Percentiles rank a stretch among this genome's conserved stretches.
Conservation (phyloP, 2,113 vertebrate species). For the Coracopsis vasa region DNA sequence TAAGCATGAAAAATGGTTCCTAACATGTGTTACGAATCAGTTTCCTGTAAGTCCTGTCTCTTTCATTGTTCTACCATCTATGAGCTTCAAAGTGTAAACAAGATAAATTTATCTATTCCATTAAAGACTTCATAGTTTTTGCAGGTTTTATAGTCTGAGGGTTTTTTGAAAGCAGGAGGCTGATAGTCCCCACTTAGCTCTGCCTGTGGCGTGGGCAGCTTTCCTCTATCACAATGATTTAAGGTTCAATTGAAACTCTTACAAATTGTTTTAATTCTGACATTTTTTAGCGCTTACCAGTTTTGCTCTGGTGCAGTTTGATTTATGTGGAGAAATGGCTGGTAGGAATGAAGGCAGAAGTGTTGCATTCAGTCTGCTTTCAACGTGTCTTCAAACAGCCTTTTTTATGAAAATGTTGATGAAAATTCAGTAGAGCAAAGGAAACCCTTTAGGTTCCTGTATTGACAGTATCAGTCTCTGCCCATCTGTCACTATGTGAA, state of each 20-base stretch:
- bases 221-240: constrained; percentile 3
- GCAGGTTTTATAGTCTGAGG: constrained; percentile 32
- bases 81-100: constrained; percentile 13
- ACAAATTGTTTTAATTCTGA: constrained; percentile 27
- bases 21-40: constrained; percentile 15
- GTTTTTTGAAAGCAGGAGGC: constrained; percentile 28
- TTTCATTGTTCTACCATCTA: not conserved
- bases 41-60: not conserved
- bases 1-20: constrained; percentile 20
- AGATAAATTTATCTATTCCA: constrained; percentile 53
- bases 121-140: constrained; percentile 29
- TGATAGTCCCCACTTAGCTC: constrained; percentile 44
- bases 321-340: not conserved
- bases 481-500: not conserved
- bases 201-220: constrained; percentile 5
- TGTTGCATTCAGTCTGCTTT: not conserved
- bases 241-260: constrained; percentile 13
- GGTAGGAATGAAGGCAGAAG: not conserved
- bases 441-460: not conserved
- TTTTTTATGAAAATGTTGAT: not conserved
- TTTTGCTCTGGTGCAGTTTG: not conserved
- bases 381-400: not conserved
- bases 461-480: not conserved
- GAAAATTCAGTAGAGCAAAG: not conserved
- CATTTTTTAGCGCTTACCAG: not conserved